Percentiles rank a stretch among this genome's conserved stretches.
Evolutionary conservation across 1,140 invertebrate species (phyloP).

Genomic region (Pseudomyrmex pallidus): DNA sequence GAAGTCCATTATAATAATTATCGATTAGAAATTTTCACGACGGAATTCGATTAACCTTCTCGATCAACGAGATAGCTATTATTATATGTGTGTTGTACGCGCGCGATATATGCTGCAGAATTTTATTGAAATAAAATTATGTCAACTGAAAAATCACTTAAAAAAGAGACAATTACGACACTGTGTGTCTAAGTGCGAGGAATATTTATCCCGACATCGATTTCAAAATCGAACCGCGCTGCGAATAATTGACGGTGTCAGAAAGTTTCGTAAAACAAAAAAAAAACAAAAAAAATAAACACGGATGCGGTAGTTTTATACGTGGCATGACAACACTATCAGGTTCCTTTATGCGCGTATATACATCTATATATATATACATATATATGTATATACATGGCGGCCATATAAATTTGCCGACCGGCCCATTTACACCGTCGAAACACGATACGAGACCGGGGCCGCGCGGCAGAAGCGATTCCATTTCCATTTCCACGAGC

Average conservation of each 20-base stretch:
- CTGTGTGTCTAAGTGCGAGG: background rate
- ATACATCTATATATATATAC: background rate
- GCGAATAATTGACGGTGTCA: background rate
- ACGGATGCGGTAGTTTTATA: background rate
- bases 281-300: background rate
- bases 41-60: background rate
- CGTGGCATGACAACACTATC: conserved; percentile 21
- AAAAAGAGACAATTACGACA: background rate
- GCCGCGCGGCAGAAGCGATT: conserved; percentile 55
- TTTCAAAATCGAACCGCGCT: background rate
- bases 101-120: background rate
- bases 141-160: background rate
- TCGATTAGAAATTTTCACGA: conserved; percentile 23
- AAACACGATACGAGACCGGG: conserved; percentile 45
- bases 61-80: background rate
- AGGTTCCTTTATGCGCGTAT: background rate
- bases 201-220: background rate
- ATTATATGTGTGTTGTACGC: background rate
- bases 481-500: conserved; percentile 63
- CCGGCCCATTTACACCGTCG: conserved; percentile 54
- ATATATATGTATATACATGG: background rate
- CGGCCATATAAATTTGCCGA: conserved; percentile 59
- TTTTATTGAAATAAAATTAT: background rate
- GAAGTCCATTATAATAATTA: conserved; percentile 10
- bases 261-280: background rate